These are phyloP conservation scores for Ceuthmochares aereus DNA, from an alignment of 2,113 vertebrate species.

Conservation along the genomic window DNA sequence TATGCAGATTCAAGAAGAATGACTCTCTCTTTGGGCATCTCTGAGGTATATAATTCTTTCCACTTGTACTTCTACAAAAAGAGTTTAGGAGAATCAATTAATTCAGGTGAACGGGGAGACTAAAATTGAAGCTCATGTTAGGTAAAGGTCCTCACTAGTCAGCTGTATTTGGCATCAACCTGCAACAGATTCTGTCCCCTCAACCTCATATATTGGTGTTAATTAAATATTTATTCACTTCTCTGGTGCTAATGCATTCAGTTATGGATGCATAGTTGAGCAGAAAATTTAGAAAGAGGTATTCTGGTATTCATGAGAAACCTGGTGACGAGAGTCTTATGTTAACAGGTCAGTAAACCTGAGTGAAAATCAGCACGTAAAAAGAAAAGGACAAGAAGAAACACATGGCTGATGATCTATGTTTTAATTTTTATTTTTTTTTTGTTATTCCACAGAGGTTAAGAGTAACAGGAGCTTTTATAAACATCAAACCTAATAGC, in stretches of 20 bases:
- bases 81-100: background rate
- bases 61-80: background rate
- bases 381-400: background rate
- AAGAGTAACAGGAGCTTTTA: background rate
- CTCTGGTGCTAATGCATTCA: background rate
- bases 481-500: background rate
- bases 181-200: background rate
- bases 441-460: background rate
- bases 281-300: conserved; percentile 15
- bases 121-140: background rate
- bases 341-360: background rate
- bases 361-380: background rate
- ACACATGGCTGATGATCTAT: background rate
- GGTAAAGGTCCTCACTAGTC: background rate
- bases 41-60: background rate
- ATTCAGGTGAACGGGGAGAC: background rate
- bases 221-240: conserved; percentile 41
- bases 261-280: conserved; percentile 13
- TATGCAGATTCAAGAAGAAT: background rate
- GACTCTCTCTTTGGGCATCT: background rate
- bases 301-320: conserved; percentile 44
- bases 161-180: background rate
- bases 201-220: background rate
- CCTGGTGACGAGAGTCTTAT: background rate
- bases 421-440: rapidly evolving